These are phyloP conservation scores for Peromyscus eremicus DNA, from an alignment of 2,797 vertebrate species.

Conservation along the genomic window DNA sequence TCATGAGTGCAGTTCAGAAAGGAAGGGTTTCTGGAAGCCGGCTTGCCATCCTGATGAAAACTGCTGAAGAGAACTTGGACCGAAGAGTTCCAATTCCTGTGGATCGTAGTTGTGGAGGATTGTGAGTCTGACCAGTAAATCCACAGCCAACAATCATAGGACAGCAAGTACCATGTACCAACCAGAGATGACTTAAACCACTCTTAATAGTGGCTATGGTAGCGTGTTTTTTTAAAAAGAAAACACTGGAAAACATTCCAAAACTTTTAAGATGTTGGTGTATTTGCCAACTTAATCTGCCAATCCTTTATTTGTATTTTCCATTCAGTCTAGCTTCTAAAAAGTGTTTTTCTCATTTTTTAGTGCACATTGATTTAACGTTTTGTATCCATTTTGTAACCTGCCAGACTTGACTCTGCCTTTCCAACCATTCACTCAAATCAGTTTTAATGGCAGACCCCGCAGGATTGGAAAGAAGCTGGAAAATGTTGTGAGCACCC, in stretches of 20 bases:
- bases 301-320: constrained; percentile 22
- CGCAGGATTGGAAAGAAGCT: not conserved
- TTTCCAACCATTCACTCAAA: constrained; percentile 44
- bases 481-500: not conserved
- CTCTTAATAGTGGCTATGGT: constrained; percentile 25
- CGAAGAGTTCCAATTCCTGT: constrained; percentile 92
- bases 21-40: constrained; percentile 96
- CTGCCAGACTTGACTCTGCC: constrained; percentile 65
- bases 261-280: constrained; percentile 61
- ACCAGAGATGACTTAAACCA: constrained; percentile 53
- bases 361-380: constrained; percentile 49
- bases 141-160: constrained; percentile 41
- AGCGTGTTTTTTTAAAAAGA: not conserved
- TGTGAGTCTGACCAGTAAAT: constrained; percentile 88
- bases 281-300: constrained; percentile 35
- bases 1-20: constrained; percentile 98
- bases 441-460: not conserved
- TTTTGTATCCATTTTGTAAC: constrained; percentile 65
- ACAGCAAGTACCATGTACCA: constrained; percentile 7
- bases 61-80: constrained; percentile 94
- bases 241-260: constrained; percentile 84
- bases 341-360: constrained; percentile 64
- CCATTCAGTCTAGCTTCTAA: not conserved
- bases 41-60: constrained; percentile 96
- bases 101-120: constrained; percentile 96